These are phyloP conservation scores for Barnardius zonarius DNA, from an alignment of 2,113 vertebrate genomes.

Conservation along the genomic window DNA sequence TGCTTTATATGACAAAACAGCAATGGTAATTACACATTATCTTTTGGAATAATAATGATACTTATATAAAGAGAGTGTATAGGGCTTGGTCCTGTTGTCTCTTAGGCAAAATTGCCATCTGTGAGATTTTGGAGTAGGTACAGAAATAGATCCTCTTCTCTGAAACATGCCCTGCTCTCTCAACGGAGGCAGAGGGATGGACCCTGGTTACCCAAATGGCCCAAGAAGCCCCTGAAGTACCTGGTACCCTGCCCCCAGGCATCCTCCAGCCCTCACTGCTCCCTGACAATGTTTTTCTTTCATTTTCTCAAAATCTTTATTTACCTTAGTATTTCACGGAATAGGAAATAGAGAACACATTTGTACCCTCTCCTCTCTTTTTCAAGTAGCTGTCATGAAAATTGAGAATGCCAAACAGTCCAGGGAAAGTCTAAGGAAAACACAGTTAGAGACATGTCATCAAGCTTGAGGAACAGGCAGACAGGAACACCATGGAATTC, in stretches of 20 bases:
- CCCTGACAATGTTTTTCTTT: background rate
- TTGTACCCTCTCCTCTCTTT: background rate
- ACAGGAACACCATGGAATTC: background rate
- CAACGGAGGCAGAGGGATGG: rapidly evolving
- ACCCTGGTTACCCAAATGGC: background rate
- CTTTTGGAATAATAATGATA: background rate
- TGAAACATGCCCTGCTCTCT: background rate
- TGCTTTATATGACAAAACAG: background rate
- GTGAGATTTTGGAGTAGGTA: background rate
- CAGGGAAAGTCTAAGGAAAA: background rate
- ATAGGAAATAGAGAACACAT: background rate
- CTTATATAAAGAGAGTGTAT: background rate
- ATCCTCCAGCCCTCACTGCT: rapidly evolving
- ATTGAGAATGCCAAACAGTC: background rate
- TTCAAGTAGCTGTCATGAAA: background rate
- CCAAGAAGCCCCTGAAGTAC: background rate
- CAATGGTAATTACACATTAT: background rate
- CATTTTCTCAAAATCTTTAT: background rate
- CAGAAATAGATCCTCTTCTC: background rate
- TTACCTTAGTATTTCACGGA: background rate
- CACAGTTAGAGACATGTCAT: background rate
- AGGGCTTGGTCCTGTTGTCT: background rate
- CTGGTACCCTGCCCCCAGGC: rapidly evolving
- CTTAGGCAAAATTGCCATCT: background rate
- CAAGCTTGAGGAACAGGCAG: background rate